Conservation (phyloP, 2,797 vertebrate species). For the Aplochiton taeniatus region DNA sequence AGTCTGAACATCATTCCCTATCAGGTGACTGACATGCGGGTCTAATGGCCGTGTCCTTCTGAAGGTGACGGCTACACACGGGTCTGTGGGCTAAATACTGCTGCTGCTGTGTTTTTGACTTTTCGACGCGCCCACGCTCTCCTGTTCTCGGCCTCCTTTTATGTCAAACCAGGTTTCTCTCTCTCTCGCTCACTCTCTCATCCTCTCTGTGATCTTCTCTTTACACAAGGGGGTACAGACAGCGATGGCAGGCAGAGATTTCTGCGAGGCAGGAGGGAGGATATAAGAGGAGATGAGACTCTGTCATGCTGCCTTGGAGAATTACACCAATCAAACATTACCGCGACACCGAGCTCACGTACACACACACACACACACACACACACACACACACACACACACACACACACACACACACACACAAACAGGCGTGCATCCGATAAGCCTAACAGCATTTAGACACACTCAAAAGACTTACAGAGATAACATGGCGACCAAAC, state of each 20-base stretch:
- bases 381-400: conserved; percentile 16
- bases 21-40: too few relatives aligned
- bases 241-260: conserved; percentile 51
- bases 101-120: too few relatives aligned
- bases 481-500: conserved; percentile 61
- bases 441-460: conserved; percentile 60
- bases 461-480: conserved; percentile 25
- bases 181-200: conserved; percentile 14
- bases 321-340: conserved; percentile 42
- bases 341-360: conserved; percentile 34
- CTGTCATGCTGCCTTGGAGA: conserved; percentile 38
- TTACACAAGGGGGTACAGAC: conserved; percentile 50
- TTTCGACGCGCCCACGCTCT: conserved; percentile 12
- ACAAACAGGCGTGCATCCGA: conserved; percentile 29
- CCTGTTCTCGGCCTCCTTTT: not conserved
- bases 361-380: conserved; percentile 27
- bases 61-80: too few relatives aligned
- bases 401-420: conserved; percentile 29
- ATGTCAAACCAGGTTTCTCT: not conserved
- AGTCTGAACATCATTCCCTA: not conserved
- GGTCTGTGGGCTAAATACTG: too few relatives aligned
- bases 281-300: conserved; percentile 51
- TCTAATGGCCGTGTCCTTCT: too few relatives aligned
- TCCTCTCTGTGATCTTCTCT: conserved; percentile 57
- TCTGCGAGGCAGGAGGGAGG: conserved; percentile 36